Evolutionary conservation across 2,797 vertebrate species (phyloP), one percentile per base, ranked within the genome.

Genomic region (Okamejei kenojei): DNA sequence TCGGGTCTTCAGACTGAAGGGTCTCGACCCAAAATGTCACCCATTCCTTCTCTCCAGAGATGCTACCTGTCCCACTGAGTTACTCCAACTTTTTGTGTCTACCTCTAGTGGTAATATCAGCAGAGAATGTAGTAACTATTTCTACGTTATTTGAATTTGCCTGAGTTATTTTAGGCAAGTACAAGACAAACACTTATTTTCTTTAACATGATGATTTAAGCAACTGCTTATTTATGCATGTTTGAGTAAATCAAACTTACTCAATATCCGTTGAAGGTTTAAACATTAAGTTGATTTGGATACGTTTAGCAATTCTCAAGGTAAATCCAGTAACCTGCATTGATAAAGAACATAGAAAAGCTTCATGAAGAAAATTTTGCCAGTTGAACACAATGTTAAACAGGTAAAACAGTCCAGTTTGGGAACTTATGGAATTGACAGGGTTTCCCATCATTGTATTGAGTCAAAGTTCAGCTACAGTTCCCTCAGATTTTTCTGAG

Each of bases 271-370:
- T 8, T 54, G 97, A 96, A 15, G 97, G 97, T 15, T 94, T 96
- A 61, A 99, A 98, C 95, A 98, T 94, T 94, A 99, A 96, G 93
- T 99, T 99, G 93, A 99, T 90, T 95, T 99, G 98, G 65, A 99
- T 95, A 71, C 97, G 97, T 96, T 99, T 99, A 17, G 98, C 97
- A 95, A 98, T 98, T 26, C 94, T 96, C 94, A 99, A 94, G 15
- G 98, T 98, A 93, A 99, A 98, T 29, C 99, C 99, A 8, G 98
- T 99, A 54, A 94, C 96, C 98, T 99, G 95, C 94, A 93, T 95
- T 93, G 0, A 38, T 93, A 61, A 90, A 93, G 29, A 94, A 54
- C 32, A 29, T 29, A 68, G 29, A 23, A 93, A 80, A 13, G 63
- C 68, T 26, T 80, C 19, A 38, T 45, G 9, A n/a, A 76, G n/a